Evolutionary conservation across 2,797 vertebrate species (phyloP).

Genomic region (Orientallactaga sibirica): DNA sequence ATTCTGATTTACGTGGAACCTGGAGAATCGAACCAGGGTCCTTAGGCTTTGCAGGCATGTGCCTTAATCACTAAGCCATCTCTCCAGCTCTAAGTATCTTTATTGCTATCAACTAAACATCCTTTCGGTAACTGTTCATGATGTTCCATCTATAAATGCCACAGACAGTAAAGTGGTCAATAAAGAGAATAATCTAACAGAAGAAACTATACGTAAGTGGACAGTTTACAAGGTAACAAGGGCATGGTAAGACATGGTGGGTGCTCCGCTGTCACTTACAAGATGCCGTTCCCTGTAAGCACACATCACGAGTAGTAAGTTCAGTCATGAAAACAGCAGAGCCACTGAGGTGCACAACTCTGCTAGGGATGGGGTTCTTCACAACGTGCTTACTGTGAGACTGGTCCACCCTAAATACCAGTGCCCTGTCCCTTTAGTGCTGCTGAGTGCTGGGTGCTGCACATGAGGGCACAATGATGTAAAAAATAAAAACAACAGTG

Average conservation of each 20-base stretch:
- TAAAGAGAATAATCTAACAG: not conserved
- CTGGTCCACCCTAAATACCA: not conserved
- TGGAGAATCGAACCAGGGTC: too few species aligned
- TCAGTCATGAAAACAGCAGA: not conserved
- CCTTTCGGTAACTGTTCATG: slow-evolving; percentile 12
- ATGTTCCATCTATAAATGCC: not conserved
- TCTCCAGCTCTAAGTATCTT: not conserved
- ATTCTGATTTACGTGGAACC: too few species aligned
- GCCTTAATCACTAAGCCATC: too few species aligned
- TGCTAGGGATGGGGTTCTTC: not conserved
- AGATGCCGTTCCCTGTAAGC: not conserved
- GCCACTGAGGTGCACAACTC: not conserved
- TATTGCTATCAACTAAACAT: slow-evolving; percentile 5
- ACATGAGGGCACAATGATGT: too few species aligned
- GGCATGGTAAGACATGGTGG: not conserved
- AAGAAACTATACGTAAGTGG: not conserved
- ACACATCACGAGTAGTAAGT: not conserved
- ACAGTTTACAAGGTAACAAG: not conserved
- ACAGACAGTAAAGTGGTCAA: slow-evolving; percentile 39
- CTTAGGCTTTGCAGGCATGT: too few species aligned
- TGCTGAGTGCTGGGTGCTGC: not conserved
- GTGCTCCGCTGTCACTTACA: not conserved
- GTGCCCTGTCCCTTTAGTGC: not conserved
- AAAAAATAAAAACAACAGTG: not conserved
- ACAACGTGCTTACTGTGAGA: not conserved